A percentile compares a stretch with the other conserved stretches of the same genome.
Conservation (phyloP, 2,113 vertebrate genomes). For the Brachionichthys hirsutus region DNA sequence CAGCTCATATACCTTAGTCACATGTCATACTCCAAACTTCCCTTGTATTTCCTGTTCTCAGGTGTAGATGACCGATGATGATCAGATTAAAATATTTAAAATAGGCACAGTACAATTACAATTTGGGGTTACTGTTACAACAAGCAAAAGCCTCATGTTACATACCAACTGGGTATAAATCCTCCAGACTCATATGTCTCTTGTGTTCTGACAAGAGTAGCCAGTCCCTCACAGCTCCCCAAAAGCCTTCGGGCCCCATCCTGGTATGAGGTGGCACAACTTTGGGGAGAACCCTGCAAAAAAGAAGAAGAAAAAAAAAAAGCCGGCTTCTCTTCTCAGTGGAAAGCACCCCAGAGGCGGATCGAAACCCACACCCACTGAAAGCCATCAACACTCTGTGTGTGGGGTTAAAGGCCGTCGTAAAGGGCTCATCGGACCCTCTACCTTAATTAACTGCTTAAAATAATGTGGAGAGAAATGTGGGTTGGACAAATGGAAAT, state of each 20-base stretch:
- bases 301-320: too few relatives aligned
- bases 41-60: background rate
- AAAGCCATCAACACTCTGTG: conserved; percentile 29
- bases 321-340: conserved; percentile 32
- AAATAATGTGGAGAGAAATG: background rate
- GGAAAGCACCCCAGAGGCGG: conserved; percentile 68
- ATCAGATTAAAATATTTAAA: too few relatives aligned
- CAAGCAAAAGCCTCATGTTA: too few relatives aligned
- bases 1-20: background rate
- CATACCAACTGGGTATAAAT: too few relatives aligned
- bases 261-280: conserved; percentile 64
- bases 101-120: conserved; percentile 7
- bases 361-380: conserved; percentile 60
- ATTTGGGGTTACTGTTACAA: too few relatives aligned
- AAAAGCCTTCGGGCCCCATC: conserved; percentile 39
- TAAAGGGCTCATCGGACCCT: background rate
- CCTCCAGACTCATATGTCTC: conserved; percentile 53
- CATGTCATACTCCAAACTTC: background rate
- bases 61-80: too few relatives aligned
- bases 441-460: background rate
- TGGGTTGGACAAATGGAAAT: conserved; percentile 12
- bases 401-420: conserved; percentile 24
- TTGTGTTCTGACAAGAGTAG: conserved; percentile 60
- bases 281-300: conserved; percentile 60
- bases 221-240: conserved; percentile 59